Base-by-base conservation (phyloP, 2,888 invertebrate genomes). In the Agonum fuliginosum region DNA sequence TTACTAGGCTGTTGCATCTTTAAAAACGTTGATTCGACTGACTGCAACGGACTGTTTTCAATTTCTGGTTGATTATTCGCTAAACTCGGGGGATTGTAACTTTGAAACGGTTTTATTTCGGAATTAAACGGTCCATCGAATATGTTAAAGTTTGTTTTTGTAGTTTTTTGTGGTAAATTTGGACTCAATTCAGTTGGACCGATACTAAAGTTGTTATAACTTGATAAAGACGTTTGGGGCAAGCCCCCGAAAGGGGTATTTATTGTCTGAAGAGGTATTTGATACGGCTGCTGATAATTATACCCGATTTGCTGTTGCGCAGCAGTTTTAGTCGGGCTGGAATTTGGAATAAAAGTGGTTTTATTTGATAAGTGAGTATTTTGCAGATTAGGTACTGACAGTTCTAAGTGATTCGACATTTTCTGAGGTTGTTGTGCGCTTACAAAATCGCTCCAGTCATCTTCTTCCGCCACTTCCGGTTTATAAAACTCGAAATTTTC, bases 371-470 rank as follows among this genome's bases (percentile, higher is more conserved):
- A 19, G 8, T 77, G 77, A 2, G 77, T 74, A 65, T 62, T 74
- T 46, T 74, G 54, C 17, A 77, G 58, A 70, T 77, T 70, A 14
- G 77, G 70, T 20, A 77, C 20, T 54, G 77, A 77, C 10, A 74
- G 19, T 46, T 74, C 74, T 46, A 76, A 43, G 8, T 41, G 27
- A 67, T 67, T 69, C 10, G 46, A 41, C 27, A 30, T 65, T 43
- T 46, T 48, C 19, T 10, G 43, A 17, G 73, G 34, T 70, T 58
- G 70, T 41, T 80, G 70, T 78, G 87, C 83, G 79, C 89, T 91
- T 19, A 91, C 89, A 82, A 91, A 91, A 79, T 91, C 91, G 1
- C 90, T 89, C 91, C 91, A 91, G 80, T 89, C 89, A 78, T 91
- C 91, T 14, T 91, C 90, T 62, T 90, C 90, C 2, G 69, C 34